A percentile compares a stretch with the other conserved stretches of the same genome.
phyloP scores from a whole-genome alignment of 2,797 vertebrate species.

The Tympanoctomys barrerae region DNA sequence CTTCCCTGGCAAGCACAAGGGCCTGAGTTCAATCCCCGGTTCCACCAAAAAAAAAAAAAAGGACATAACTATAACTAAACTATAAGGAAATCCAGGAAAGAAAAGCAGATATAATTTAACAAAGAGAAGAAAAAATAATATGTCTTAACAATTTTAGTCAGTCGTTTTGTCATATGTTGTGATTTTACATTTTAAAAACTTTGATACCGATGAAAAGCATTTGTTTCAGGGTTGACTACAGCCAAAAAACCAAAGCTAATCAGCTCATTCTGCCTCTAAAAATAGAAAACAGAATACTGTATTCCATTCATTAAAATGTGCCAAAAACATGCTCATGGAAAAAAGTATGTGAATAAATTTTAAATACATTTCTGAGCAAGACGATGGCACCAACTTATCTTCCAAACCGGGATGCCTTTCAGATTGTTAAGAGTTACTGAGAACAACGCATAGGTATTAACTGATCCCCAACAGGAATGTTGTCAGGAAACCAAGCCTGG shows the following conservation, averaged over 20 bases:
- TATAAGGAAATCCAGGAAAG: slow-evolving; percentile 38
- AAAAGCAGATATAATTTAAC: not conserved
- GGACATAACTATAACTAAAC: not conserved
- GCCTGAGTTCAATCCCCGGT: no score
- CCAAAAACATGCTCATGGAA: not conserved
- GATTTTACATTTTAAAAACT: slow-evolving; percentile 38
- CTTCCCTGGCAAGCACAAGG: no score
- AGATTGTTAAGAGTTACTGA: not conserved
- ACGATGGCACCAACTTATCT: not conserved
- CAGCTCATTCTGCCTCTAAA: not conserved
- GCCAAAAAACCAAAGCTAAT: slow-evolving; percentile 40
- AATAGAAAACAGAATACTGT: not conserved
- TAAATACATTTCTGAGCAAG: not conserved
- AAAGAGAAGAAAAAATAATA: not conserved
- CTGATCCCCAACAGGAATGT: not conserved
- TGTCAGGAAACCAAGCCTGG: not conserved
- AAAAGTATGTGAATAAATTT: not conserved
- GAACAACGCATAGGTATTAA: slow-evolving; percentile 12
- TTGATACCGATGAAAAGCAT: slow-evolving; percentile 48
- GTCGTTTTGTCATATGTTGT: not conserved
- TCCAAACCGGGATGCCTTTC: not conserved
- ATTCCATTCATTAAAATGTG: not conserved
- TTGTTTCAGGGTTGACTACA: not conserved
- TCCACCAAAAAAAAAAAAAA: not conserved
- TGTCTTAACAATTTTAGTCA: slow-evolving; percentile 1